A percentile compares a stretch with the other conserved stretches of the same genome.
phyloP scores from a whole-genome alignment of 2,113 vertebrate genomes.

The Pongo pygmaeus region DNA sequence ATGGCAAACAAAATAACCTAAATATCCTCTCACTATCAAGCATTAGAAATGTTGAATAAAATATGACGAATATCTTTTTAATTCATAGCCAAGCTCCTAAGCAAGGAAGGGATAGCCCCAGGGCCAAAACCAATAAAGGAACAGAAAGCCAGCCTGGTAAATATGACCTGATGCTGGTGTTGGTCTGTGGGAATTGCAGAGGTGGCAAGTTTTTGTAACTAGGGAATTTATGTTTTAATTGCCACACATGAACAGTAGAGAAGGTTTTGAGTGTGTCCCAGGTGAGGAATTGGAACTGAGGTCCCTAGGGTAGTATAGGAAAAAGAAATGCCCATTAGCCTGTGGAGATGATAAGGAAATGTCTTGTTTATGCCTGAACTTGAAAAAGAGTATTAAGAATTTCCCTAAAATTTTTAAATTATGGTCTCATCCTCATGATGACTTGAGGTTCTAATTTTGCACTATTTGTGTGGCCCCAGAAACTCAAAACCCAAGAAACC shows the following conservation, averaged over 20 bases:
- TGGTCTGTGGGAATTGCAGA: rapidly evolving
- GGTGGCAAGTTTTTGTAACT: too few relatives aligned
- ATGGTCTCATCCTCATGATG: background rate
- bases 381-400: background rate
- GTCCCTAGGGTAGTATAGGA: background rate
- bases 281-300: background rate
- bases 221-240: background rate
- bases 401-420: background rate
- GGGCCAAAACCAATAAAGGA: background rate
- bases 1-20: background rate
- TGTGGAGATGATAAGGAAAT: background rate
- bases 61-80: background rate
- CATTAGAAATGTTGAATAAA: background rate
- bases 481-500: background rate
- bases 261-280: background rate
- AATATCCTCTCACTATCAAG: background rate
- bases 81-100: background rate
- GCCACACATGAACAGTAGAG: background rate
- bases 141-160: background rate
- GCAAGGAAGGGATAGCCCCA: background rate
- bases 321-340: background rate
- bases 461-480: background rate
- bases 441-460: background rate
- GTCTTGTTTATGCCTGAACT: background rate
- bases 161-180: too few relatives aligned